Evolutionary conservation across 2,888 invertebrate genomes (phyloP), one percentile per base, ranked within the genome.

Genomic region (Sphaeridia pumilis): DNA sequence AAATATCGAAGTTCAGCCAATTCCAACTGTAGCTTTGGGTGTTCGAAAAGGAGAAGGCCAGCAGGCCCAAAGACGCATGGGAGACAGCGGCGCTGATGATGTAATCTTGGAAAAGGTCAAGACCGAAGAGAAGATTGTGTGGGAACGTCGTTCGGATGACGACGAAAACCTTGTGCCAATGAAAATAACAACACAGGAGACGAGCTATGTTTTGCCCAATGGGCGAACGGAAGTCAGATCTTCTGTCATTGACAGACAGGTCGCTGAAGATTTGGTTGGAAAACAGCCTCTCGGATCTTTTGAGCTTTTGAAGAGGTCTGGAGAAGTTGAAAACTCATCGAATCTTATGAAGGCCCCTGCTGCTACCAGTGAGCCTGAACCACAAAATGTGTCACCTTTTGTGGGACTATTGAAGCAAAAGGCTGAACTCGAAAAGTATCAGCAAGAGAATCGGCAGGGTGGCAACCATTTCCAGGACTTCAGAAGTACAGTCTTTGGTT

Each of bases 91-190:
- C 12, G 22, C 21, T 3, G 35, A 20, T 1, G 43, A 50, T n/a
- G 31, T 24, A 22, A 44, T 50, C 14, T 12, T 51, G 21, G 46
- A 51, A 24, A 51, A 51, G 17, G 28, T 51, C 2, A 31, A 26
- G 14, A 51, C 45, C 14, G 46, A 51, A 27, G 51, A 51, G 46
- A 51, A 51, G 27, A 51, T 51, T 12, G 24, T 46, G n/a, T 51
- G 51, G 51, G 24, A 34, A 28, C 24, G 27, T 7, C 17, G 31
- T 17, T 26, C 36, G 1, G 36, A 34, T 21, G 21, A 22, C n/a
- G 43, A 25, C 20, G 17, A 5, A 7, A 22, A 34, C 14, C 25
- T 49, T 14, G 45, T 50, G 17, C 50, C 50, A 17, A 20, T 50
- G 20, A 44, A 35, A 45, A 42, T 34, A 2, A 44, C 44, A 3